Evolutionary conservation across 2,113 vertebrate genomes (phyloP), one percentile per base, ranked within the genome.

Genomic region (Nothoprocta perdicaria): DNA sequence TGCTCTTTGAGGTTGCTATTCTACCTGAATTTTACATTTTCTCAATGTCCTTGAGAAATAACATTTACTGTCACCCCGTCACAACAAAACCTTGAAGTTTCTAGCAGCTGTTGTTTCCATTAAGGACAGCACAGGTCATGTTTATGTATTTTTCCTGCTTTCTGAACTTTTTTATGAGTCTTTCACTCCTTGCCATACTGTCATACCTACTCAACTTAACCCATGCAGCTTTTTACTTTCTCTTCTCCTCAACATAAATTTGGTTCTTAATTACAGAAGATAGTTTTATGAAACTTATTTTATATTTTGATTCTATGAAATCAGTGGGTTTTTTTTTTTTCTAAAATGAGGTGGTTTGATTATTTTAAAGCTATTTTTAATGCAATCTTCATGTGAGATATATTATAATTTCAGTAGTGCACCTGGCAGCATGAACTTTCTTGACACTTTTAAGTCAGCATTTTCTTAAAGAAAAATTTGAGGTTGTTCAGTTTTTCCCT

Each of bases 41-140:
- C 31, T 17, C 33, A 40, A 6, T 86, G 14, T 88, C 57, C 62
- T 92, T 90, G 88, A 87, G 73, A 95, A 91, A 89, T 67, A 84
- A 75, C 46, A 66, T 26, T 85, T 84, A 53, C 68, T 93, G 14
- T 86, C 52, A 88, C 17, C 66, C 4, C 21, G 9, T 88, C 35
- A 40, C 33, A 83, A 82, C 58, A 68, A 61, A 53, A 78, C 4
- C 14, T 75, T 60, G 68, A 40, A 3, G 10, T 84, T 90, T 90
- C 35, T 80, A 31, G 29, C 35, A 35, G n/a, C 16, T 71, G 24
- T 53, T 93, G 22, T 21, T 94, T 92, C 52, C 40, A 69, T 89
- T 92, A 89, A 89, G 52, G 41, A 31, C 26, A 66, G 33, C 27
- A 41, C 69, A 92, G 48, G 89, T 80, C 48, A 40, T 78, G 4